Base-by-base conservation (phyloP, 2,113 vertebrate genomes). In the Nothocercus julius region DNA sequence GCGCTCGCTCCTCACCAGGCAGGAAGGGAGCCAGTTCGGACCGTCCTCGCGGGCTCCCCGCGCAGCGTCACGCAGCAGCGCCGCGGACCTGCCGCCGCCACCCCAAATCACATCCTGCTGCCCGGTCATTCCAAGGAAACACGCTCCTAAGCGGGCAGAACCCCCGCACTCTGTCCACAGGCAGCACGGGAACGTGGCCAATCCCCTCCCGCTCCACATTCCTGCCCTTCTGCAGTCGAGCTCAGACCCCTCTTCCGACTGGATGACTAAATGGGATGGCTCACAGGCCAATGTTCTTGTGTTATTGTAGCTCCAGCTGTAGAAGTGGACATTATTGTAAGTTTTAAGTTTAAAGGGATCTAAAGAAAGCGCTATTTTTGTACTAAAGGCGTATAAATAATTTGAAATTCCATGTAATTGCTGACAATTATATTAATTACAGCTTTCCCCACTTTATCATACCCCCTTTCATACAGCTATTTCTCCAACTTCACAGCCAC, bases 41-140 rank as follows among this genome's bases (percentile, higher is more conserved):
- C 25, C 6, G 34, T 40, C 28, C 30, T 70, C 13, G 30, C 7
- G 38, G 6, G 21, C 47, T 24, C 7, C 3, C 36, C 49, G 30
- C 2, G 0, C 44, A 25, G 32, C 13, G 63, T 12, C 53, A 59
- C 13, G 25, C 3, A 18, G 53, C 51, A 54, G 17, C 27, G 25
- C 24, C 24, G 22, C 30, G 56, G 49, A 51, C 28, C 54, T 34
- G 28, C 19, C 51, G 12, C 40, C 21, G 0, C 1, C 25, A 90
- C 42, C 20, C 15, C 4, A 0, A 16, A 56, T 9, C 11, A 13
- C 42, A 19, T 16, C 3, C 36, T 22, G 9, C 32, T 4, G 34
- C 34, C 40, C 42, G 38, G 18, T 38, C 44, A 25, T 0, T 0
- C 7, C 10, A 18, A n/a, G 13, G 3, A 24, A 1, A 2, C 58